phyloP scores from a whole-genome alignment of 2,113 vertebrate genomes.

The Anser cygnoides region DNA sequence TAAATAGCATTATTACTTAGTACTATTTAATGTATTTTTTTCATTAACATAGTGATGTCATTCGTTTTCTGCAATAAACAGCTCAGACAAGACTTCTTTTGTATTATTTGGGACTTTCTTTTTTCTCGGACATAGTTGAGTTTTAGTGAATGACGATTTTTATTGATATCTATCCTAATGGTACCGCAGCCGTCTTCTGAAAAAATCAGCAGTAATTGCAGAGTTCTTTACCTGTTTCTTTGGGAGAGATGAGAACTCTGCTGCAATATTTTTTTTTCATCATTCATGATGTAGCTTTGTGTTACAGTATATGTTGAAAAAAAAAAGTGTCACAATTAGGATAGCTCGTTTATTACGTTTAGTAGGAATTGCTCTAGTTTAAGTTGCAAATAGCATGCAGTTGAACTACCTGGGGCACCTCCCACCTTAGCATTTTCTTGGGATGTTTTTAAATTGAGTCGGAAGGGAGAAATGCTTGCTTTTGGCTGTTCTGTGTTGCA shows the following conservation, averaged over 20 bases:
- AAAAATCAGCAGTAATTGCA: background rate
- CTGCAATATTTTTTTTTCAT: background rate
- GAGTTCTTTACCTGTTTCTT: background rate
- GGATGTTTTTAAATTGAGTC: background rate
- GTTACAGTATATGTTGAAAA: accelerated
- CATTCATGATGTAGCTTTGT: accelerated
- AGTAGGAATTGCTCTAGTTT: background rate
- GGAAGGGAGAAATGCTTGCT: background rate
- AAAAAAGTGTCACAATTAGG: background rate
- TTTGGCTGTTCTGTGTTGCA: background rate
- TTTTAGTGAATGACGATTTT: background rate
- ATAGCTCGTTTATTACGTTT: background rate
- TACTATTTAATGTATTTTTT: background rate
- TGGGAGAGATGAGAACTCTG: background rate
- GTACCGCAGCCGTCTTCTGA: background rate
- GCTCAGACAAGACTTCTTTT: background rate
- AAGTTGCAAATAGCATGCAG: background rate
- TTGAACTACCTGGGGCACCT: background rate
- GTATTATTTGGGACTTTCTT: no score
- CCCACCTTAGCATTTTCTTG: background rate
- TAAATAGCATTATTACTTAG: background rate
- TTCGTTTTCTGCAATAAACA: background rate
- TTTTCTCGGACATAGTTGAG: background rate
- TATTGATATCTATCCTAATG: background rate
- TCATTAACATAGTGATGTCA: background rate